Conservation (phyloP, 2,797 vertebrate genomes). For the Liparis tanakae region DNA sequence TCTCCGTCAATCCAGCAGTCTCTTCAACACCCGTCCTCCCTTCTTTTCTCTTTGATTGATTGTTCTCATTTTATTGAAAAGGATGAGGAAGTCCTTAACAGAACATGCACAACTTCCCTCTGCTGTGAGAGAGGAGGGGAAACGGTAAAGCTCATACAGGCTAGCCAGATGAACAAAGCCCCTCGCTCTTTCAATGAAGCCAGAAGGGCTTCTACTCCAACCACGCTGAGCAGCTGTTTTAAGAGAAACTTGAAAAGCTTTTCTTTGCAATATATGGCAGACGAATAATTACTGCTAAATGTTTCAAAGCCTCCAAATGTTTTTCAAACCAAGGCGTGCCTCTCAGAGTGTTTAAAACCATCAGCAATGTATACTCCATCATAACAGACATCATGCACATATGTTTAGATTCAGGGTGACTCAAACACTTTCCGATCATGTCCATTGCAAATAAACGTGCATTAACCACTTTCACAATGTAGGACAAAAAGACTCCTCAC, state of each 20-base stretch:
- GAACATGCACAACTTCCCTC: not conserved
- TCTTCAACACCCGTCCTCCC: not conserved
- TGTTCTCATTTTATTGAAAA: conserved; percentile 20
- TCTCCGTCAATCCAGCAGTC: not conserved
- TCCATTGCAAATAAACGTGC: not conserved
- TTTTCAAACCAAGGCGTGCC: not conserved
- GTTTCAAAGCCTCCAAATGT: conserved; percentile 29
- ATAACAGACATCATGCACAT: not conserved
- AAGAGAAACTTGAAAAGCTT: conserved; percentile 12
- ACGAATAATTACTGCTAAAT: conserved; percentile 30
- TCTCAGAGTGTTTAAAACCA: not conserved
- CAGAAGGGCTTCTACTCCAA: conserved; percentile 24
- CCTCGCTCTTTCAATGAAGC: conserved; percentile 34
- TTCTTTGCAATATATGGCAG: conserved; percentile 21
- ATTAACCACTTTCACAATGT: not conserved
- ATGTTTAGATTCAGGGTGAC: not conserved
- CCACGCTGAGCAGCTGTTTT: conserved; percentile 33
- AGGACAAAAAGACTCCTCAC: not conserved
- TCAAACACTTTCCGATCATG: not conserved
- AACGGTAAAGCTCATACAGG: conserved; percentile 5
- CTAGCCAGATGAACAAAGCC: conserved; percentile 24
- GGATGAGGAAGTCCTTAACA: conserved; percentile 9
- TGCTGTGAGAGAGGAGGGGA: conserved; percentile 4
- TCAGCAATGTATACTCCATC: not conserved
- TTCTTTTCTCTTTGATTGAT: not conserved